These are phyloP conservation scores for Lottia scabra DNA, from an alignment of 2,888 invertebrate species.

Conservation along the genomic window DNA sequence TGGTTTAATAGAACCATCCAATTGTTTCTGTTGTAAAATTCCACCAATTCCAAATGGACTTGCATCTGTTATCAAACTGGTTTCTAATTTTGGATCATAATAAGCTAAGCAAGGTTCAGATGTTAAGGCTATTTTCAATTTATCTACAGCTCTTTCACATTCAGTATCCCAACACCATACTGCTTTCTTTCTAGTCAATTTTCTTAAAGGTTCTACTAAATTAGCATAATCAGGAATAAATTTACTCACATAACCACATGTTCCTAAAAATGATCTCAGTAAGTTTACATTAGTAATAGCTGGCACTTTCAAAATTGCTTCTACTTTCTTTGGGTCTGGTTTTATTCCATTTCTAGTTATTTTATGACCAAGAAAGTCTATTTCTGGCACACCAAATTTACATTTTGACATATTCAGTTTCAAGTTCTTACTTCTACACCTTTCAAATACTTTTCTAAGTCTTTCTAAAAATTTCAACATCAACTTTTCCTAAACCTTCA, in stretches of 20 bases:
- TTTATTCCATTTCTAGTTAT: background rate
- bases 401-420: background rate
- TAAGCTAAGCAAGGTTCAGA: conserved; percentile 32
- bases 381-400: background rate
- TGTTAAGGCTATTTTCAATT: conserved; percentile 33
- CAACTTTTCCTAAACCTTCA: background rate
- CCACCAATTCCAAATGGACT: conserved; percentile 43
- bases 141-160: conserved; percentile 30
- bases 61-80: conserved; percentile 44
- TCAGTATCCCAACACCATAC: conserved; percentile 31
- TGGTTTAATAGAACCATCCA: conserved; percentile 11
- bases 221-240: background rate
- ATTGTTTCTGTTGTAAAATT: conserved; percentile 35
- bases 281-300: background rate
- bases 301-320: background rate
- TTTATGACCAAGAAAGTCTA: background rate
- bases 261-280: background rate
- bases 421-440: background rate
- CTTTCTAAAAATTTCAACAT: no score
- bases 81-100: conserved; percentile 33
- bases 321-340: background rate
- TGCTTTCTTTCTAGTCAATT: conserved; percentile 16
- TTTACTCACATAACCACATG: background rate
- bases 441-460: background rate
- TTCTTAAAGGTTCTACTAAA: background rate